phyloP scores from a whole-genome alignment of 2,797 vertebrate genomes.

The Enoplosus armatus region DNA sequence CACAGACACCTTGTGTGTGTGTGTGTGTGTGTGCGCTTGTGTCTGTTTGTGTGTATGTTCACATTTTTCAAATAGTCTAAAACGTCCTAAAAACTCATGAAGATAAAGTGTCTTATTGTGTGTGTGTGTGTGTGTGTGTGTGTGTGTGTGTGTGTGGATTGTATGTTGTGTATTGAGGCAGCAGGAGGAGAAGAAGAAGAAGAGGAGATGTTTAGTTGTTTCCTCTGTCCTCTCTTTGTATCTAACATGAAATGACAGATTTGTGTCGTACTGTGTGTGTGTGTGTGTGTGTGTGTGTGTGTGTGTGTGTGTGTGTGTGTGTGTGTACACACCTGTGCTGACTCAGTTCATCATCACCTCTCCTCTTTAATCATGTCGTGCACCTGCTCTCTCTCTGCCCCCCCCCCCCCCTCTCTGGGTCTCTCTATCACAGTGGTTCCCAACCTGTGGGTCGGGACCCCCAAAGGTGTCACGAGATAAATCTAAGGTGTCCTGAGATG shows the following conservation, averaged over 20 bases:
- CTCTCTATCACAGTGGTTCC: neutral
- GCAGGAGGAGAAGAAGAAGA: constrained; percentile 12
- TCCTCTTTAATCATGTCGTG: constrained; percentile 64
- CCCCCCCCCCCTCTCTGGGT: neutral
- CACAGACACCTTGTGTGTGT: constrained; percentile 11
- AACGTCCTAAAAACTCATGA: constrained; percentile 1
- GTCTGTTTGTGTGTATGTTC: constrained; percentile 18
- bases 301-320: constrained; percentile 13
- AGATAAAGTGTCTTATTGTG: neutral
- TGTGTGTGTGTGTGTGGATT: constrained; percentile 12
- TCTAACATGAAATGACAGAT: constrained; percentile 70
- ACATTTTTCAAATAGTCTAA: constrained; percentile 27
- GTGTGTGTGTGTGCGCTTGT: constrained; percentile 13
- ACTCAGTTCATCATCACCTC: constrained; percentile 58
- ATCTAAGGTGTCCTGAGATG: neutral
- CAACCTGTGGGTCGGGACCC: neutral
- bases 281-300: neutral
- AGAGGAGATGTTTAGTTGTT: constrained; percentile 22
- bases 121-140: constrained; percentile 23
- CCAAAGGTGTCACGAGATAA: neutral
- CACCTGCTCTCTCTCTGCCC: constrained; percentile 47
- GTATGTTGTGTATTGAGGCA: constrained; percentile 10
- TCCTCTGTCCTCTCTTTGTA: constrained; percentile 40
- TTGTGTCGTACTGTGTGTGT: constrained; percentile 48
- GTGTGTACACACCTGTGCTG: constrained; percentile 50